Conservation (phyloP, 2,797 vertebrate genomes). For the Agapornis canus region DNA sequence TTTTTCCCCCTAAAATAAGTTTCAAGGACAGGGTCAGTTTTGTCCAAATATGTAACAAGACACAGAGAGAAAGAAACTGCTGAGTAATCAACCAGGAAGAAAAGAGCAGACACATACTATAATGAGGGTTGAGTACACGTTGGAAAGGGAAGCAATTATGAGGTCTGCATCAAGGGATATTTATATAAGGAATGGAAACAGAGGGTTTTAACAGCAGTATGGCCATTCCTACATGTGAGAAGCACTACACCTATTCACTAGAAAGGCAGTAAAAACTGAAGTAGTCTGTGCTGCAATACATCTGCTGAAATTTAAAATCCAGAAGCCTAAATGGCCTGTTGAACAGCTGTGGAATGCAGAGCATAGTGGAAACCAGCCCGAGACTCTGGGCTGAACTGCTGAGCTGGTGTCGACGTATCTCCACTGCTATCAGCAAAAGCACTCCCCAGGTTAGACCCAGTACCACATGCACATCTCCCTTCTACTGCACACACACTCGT, state of each 20-base stretch:
- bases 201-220: not conserved
- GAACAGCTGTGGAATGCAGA: not conserved
- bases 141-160: not conserved
- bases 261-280: not conserved
- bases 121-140: not conserved
- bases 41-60: not conserved
- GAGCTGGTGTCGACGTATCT: not conserved
- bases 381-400: not conserved
- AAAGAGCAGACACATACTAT: not conserved
- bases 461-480: not conserved
- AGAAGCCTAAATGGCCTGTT: fast-evolving
- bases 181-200: not conserved
- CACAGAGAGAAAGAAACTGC: not conserved
- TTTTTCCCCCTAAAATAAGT: not conserved
- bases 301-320: not conserved
- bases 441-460: not conserved
- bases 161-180: not conserved
- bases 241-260: not conserved
- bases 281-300: not conserved
- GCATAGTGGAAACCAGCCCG: not conserved
- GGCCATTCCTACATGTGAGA: not conserved
- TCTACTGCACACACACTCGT: not conserved
- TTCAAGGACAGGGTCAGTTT: not conserved
- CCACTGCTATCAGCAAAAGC: not conserved
- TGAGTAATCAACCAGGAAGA: not conserved